phyloP scores from a whole-genome alignment of 2,888 invertebrate genomes.

The Philaethria dido region DNA sequence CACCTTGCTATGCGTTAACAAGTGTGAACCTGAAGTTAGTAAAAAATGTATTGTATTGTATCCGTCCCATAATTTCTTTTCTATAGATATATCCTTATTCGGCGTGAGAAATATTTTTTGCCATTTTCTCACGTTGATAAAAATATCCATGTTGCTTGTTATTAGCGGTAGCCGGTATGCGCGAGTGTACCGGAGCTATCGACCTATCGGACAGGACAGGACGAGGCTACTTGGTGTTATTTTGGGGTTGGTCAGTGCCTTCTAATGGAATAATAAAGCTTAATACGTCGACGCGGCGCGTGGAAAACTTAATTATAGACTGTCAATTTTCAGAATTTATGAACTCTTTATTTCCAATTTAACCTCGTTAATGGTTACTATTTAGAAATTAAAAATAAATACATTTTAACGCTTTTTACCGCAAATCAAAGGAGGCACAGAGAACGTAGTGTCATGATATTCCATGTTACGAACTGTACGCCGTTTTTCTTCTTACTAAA shows the following conservation, averaged over 20 bases:
- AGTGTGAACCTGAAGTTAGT: too few relatives aligned
- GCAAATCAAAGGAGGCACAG: too few relatives aligned
- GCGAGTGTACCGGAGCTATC: background rate
- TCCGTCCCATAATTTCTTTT: conserved; percentile 14
- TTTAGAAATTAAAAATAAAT: too few relatives aligned
- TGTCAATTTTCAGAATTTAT: background rate
- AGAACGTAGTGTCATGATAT: too few relatives aligned
- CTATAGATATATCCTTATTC: conserved; percentile 17
- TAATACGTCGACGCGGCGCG: background rate
- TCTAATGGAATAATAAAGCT: conserved; percentile 6
- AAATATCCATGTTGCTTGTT: conserved; percentile 24
- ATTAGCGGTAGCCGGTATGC: background rate
- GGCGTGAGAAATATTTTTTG: conserved; percentile 47
- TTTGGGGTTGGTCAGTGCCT: conserved; percentile 25
- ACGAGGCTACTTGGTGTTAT: background rate
- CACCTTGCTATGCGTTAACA: too few relatives aligned
- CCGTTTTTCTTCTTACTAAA: too few relatives aligned
- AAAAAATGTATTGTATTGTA: conserved; percentile 8
- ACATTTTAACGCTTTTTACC: too few relatives aligned
- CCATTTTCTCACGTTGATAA: conserved; percentile 47
- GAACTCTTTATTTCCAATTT: background rate
- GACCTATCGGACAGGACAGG: background rate
- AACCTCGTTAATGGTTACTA: background rate
- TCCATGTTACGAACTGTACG: too few relatives aligned
- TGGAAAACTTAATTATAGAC: background rate